Conservation (phyloP, 2,888 invertebrate species). For the Lasioglossum lativentre region DNA sequence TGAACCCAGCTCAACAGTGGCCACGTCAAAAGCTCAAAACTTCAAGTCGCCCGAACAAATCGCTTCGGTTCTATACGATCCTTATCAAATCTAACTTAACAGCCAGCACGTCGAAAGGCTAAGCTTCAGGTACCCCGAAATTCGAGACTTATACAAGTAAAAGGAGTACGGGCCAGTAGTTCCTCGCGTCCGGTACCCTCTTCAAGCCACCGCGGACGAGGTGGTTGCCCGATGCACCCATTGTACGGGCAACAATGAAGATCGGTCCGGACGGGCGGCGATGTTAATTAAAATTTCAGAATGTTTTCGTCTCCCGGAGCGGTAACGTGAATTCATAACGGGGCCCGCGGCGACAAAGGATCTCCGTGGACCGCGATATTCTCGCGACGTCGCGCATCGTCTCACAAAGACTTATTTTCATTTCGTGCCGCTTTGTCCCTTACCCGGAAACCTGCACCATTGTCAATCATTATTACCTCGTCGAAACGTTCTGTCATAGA, state of each 20-base stretch:
- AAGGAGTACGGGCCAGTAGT: background rate
- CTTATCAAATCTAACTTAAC: conserved; percentile 1
- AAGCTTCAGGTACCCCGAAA: background rate
- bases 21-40: background rate
- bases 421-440: conserved; percentile 20
- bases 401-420: conserved; percentile 29
- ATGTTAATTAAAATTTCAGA: conserved; percentile 47
- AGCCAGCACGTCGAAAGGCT: background rate
- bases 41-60: background rate
- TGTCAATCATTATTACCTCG: conserved; percentile 26
- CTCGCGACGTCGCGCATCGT: background rate
- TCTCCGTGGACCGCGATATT: background rate
- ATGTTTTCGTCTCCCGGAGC: conserved; percentile 30
- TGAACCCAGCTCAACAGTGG: background rate
- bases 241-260: conserved; percentile 38
- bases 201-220: conserved; percentile 4
- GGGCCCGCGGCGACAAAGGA: conserved; percentile 20
- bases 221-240: conserved; percentile 15
- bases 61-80: background rate
- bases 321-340: background rate
- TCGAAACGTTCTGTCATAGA: background rate
- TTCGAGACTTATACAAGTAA: background rate
- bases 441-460: background rate
- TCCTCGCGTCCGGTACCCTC: background rate
- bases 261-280: background rate